Base-by-base conservation (phyloP, 2,113 vertebrate species). In the Rhinopithecus roxellana region DNA sequence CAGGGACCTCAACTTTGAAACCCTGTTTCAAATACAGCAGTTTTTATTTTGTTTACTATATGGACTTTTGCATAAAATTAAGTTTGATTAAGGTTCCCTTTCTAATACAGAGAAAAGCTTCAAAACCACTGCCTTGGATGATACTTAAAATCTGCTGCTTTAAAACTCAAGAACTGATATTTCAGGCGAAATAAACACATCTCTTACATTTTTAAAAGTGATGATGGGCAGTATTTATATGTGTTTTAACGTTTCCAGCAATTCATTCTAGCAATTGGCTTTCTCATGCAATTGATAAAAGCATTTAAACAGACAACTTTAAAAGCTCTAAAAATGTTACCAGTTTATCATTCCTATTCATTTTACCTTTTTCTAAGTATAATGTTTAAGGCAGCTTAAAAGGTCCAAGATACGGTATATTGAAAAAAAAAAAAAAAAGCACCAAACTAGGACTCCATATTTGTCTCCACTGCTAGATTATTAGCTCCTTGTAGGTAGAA, bases 141-240 rank as follows among this genome's bases (percentile, higher is more conserved):
- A 85, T 93, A 69, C 22, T 32, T 94, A 95, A 88, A 90, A 69
- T 13, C 23, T 89, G 70, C 87, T 77, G 27, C 55, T 95, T 95
- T 89, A 94, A 89, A 97, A 87, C 69, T 94, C 30, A 95, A 96
- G 30, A 94, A 64, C 78, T 82, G 59, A 59, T 61, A 35, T 79
- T 88, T 74, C 17, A 45, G 23, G 52, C 30, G 90, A 95, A 95
- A 92, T 64, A 97, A 93, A 89, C 3, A 81, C 57, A 91, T 82
- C 27, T 90, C 86, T 79, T 95, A 87, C 14, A 92, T 83, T 20
- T 94, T 90, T 86, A 85, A 94, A 96, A 98, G 89, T 90, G n/a
- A 80, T 83, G 8, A 93, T 48, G 80, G 2, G 32, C 0, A 11
- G 30, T 97, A 55, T 48, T 13, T 10, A 67, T 30, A 74, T 38